phyloP scores from a whole-genome alignment of 2,888 invertebrate genomes.

The Leptopterna dolabrata region DNA sequence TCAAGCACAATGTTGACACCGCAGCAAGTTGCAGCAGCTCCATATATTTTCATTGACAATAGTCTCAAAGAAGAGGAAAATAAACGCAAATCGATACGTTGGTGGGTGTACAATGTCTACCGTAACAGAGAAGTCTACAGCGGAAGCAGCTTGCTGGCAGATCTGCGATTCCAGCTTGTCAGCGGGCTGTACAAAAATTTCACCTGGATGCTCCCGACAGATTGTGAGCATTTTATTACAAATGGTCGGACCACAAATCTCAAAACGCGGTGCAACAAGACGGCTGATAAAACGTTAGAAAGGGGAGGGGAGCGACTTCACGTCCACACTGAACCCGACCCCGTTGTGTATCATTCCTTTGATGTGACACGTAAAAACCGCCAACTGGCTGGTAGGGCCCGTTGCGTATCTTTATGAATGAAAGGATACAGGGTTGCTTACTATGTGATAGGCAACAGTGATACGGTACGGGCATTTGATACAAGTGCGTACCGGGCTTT shows the following conservation, averaged over 20 bases:
- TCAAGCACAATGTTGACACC: neutral
- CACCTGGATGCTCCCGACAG: neutral
- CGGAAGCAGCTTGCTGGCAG: neutral
- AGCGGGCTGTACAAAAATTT: constrained; percentile 19
- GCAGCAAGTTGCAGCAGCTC: constrained; percentile 11
- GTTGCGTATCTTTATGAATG: neutral
- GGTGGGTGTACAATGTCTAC: neutral
- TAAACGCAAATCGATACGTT: neutral
- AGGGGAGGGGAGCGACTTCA: neutral
- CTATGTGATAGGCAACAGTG: neutral
- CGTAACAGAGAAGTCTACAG: neutral
- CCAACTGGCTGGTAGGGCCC: neutral
- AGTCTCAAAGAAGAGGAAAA: neutral
- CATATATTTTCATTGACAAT: neutral
- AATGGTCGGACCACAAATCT: neutral
- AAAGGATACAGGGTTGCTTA: neutral
- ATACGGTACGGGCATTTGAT: neutral
- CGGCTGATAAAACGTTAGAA: constrained; percentile 44
- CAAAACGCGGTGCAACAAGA: constrained; percentile 23
- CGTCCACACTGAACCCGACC: neutral
- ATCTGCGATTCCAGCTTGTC: constrained; percentile 21
- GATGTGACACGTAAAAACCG: neutral
- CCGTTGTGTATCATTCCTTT: neutral
- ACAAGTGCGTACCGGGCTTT: neutral
- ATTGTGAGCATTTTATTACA: neutral